phyloP scores from a whole-genome alignment of 2,113 vertebrate species.

The Fulica atra region DNA sequence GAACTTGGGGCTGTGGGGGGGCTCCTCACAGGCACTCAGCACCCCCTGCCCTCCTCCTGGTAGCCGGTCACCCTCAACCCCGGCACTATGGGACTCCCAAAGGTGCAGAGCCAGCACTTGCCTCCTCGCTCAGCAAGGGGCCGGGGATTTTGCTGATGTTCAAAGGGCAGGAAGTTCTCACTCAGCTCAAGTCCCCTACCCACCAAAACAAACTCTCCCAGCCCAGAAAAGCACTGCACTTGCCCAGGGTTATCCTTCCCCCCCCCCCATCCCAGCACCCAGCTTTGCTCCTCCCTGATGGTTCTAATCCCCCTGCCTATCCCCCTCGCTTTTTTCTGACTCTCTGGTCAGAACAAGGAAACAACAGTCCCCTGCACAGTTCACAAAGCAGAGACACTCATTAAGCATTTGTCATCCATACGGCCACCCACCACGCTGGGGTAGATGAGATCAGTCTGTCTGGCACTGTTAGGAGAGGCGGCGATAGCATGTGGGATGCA shows the following conservation, averaged over 20 bases:
- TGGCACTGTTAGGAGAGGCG: conserved; percentile 1
- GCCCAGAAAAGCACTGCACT: neutral
- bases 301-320: neutral
- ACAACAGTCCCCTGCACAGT: neutral
- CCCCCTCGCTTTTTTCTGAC: neutral
- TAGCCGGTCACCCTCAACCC: neutral
- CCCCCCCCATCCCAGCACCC: neutral
- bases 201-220: neutral
- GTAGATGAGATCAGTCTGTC: neutral
- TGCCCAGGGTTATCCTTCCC: neutral
- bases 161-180: neutral
- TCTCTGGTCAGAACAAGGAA: neutral
- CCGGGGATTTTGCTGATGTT: conserved; percentile 1
- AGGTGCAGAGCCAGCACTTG: conserved; percentile 21
- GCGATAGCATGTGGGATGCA: neutral
- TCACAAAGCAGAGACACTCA: neutral
- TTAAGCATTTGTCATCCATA: neutral
- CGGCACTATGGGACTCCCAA: neutral
- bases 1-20: neutral
- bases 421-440: conserved; percentile 6
- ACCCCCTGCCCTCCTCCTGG: neutral
- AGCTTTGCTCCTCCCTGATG: rapidly evolving
- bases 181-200: neutral
- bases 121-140: neutral
- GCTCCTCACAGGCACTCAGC: neutral